phyloP scores from a whole-genome alignment of 2,113 vertebrate species.

The Eidolon helvum region DNA sequence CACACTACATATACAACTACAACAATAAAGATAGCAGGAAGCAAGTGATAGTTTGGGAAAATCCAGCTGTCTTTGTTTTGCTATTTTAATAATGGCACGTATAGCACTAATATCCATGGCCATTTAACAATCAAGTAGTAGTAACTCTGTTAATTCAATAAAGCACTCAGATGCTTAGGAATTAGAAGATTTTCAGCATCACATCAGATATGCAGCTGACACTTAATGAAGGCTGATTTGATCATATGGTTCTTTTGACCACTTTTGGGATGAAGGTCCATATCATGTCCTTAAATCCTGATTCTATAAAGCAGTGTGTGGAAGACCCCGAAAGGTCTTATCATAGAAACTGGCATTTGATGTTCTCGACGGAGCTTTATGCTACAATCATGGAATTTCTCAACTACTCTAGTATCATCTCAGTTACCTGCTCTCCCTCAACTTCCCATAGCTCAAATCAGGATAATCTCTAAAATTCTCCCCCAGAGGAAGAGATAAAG shows the following conservation, averaged over 20 bases:
- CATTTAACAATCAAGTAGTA: not conserved
- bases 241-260: not conserved
- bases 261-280: not conserved
- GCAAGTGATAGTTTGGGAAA: not conserved
- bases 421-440: not conserved
- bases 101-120: not conserved
- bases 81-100: not conserved
- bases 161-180: not conserved
- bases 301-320: not conserved
- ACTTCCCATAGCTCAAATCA: not conserved
- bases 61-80: not conserved
- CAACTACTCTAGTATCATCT: not conserved
- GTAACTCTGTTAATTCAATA: not conserved
- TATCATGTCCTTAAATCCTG: not conserved
- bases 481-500: not conserved
- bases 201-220: not conserved
- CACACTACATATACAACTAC: not conserved
- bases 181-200: not conserved
- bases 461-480: not conserved
- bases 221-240: not conserved
- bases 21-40: not conserved
- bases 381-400: not conserved
- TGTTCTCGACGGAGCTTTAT: not conserved
- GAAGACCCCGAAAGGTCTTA: not conserved
- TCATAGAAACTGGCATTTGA: not conserved